Conservation (phyloP, 2,113 vertebrate genomes). For the Cavia aperea region DNA sequence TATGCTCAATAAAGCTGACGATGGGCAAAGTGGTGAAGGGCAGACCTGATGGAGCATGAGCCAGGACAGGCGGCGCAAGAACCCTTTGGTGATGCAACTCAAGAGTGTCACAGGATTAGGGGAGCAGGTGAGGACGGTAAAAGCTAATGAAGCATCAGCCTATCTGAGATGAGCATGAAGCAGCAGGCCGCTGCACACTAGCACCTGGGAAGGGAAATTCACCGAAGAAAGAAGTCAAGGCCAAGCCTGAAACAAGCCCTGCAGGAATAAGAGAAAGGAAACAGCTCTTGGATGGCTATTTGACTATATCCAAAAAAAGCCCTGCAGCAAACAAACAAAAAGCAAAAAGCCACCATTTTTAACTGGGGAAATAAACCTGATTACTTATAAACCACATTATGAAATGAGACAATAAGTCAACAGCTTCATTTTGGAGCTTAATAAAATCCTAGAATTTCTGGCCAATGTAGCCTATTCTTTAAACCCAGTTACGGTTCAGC, state of each 20-base stretch:
- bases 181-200: neutral
- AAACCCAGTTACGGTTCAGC: constrained; percentile 43
- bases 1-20: neutral
- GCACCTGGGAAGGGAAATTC: neutral
- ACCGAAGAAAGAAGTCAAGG: neutral
- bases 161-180: neutral
- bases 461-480: constrained; percentile 31
- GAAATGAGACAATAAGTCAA: constrained; percentile 16
- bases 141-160: neutral
- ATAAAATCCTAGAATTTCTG: constrained; percentile 37
- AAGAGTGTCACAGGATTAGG: neutral
- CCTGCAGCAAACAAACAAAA: neutral
- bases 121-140: neutral
- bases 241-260: constrained; percentile 5
- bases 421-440: constrained; percentile 48
- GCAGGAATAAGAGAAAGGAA: neutral
- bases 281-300: neutral
- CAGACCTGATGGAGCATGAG: neutral
- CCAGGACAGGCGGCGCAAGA: neutral
- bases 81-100: constrained; percentile 8
- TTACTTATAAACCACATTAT: constrained; percentile 28
- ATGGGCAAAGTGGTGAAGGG: neutral
- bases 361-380: constrained; percentile 26
- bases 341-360: constrained; percentile 10
- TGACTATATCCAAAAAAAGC: neutral